Evolutionary conservation across 64 coral and sea anemone species (phyloP).

Genomic region (Montipora efflorescens): DNA sequence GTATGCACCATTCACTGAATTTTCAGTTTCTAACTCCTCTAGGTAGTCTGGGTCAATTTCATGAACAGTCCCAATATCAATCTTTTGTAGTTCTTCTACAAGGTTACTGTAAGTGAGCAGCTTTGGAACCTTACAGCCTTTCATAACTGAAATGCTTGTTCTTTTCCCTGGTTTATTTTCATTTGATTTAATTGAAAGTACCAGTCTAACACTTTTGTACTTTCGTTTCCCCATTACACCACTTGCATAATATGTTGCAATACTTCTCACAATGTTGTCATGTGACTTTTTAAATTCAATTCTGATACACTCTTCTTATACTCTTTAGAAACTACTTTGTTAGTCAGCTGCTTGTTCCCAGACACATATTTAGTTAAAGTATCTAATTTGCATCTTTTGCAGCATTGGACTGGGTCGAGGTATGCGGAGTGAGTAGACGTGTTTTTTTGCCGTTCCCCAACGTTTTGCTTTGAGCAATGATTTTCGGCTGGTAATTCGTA

Average conservation of each 20-base stretch:
- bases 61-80: slow-evolving; percentile 77
- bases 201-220: slow-evolving; percentile 69
- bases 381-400: slow-evolving; percentile 69
- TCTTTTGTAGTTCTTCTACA: slow-evolving; percentile 65
- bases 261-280: slow-evolving; percentile 67
- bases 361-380: slow-evolving; percentile 72
- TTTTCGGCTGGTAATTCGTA: no score
- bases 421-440: no score
- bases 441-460: no score
- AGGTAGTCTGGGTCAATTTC: slow-evolving; percentile 63
- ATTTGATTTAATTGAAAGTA: slow-evolving; percentile 56
- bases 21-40: slow-evolving; percentile 50
- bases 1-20: slow-evolving; percentile 70
- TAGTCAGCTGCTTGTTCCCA: slow-evolving; percentile 29
- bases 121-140: slow-evolving; percentile 70
- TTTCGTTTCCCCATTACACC: slow-evolving; percentile 72
- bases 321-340: slow-evolving; percentile 47
- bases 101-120: slow-evolving; percentile 69
- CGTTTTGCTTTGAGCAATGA: no score
- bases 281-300: slow-evolving; percentile 58
- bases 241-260: slow-evolving; percentile 79
- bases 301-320: slow-evolving; percentile 29
- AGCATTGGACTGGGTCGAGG: no score
- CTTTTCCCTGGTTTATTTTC: slow-evolving; percentile 59
- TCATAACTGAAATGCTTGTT: slow-evolving; percentile 71